phyloP scores from a whole-genome alignment of 2,797 vertebrate species.

The Lateolabrax maculatus region DNA sequence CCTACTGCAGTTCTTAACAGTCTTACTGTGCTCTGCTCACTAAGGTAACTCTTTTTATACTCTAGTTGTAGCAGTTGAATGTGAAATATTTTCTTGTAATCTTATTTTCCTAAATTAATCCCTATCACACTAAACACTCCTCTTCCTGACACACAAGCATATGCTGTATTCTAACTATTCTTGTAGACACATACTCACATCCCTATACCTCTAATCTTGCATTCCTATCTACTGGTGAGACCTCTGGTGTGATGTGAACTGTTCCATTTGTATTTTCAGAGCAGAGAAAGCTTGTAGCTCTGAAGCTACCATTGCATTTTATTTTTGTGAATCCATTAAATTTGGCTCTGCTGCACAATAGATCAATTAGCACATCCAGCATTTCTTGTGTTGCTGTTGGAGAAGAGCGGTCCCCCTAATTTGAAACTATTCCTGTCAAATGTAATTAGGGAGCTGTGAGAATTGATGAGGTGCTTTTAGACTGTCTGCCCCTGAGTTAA shows the following conservation, averaged over 20 bases:
- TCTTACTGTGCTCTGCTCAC: slow-evolving; percentile 18
- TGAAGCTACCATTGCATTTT: background rate
- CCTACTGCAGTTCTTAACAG: background rate
- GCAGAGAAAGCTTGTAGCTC: background rate
- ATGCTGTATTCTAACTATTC: background rate
- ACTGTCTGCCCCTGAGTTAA: slow-evolving; percentile 32
- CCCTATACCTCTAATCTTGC: background rate
- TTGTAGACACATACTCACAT: background rate
- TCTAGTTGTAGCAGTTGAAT: background rate
- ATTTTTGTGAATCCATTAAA: background rate
- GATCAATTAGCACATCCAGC: slow-evolving; percentile 39
- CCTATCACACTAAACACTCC: background rate
- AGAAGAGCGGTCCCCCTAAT: slow-evolving; percentile 22
- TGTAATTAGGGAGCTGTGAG: slow-evolving; percentile 58
- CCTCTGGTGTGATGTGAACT: background rate
- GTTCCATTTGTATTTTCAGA: background rate
- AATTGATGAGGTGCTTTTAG: slow-evolving; percentile 48
- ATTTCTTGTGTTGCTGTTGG: slow-evolving; percentile 22
- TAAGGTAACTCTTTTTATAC: background rate
- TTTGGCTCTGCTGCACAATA: slow-evolving; percentile 9
- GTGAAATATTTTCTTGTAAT: slow-evolving; percentile 1
- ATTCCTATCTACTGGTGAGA: background rate
- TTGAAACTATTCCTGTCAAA: slow-evolving; percentile 46
- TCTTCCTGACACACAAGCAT: background rate
- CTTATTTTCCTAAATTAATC: background rate